Evolutionary conservation across 2,113 vertebrate genomes (phyloP).

Genomic region (Panthera tigris): DNA sequence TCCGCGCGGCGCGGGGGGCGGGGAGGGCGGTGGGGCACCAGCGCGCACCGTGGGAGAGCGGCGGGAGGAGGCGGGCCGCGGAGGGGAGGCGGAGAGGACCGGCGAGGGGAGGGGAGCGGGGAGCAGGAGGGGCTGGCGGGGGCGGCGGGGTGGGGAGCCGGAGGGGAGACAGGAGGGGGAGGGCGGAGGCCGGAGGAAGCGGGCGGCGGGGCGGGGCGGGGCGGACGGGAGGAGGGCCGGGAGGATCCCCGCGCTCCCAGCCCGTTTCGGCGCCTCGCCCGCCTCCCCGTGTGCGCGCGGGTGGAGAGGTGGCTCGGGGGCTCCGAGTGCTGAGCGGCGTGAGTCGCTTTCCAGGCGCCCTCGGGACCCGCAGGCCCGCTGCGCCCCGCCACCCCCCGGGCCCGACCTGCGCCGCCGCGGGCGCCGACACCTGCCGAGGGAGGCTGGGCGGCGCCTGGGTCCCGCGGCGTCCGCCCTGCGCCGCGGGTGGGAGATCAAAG

Average conservation of each 20-base stretch:
- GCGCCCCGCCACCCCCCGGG: background rate
- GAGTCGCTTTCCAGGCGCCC: background rate
- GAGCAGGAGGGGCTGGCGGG: background rate
- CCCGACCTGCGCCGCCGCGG: background rate
- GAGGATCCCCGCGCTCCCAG: background rate
- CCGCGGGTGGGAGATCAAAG: rapidly evolving
- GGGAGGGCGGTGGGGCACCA: background rate
- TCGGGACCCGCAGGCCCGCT: background rate
- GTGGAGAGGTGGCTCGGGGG: background rate
- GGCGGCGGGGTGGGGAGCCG: background rate
- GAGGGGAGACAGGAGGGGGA: background rate
- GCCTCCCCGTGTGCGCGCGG: rapidly evolving
- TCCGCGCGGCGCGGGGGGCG: slow-evolving; percentile 6
- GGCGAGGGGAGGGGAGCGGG: background rate
- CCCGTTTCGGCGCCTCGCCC: background rate
- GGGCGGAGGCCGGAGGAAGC: too few relatives aligned
- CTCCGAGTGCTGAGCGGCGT: background rate
- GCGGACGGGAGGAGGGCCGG: background rate
- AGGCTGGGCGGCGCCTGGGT: background rate
- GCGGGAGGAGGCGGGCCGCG: background rate
- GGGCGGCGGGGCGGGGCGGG: background rate
- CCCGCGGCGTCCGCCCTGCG: background rate
- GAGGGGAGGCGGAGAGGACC: background rate
- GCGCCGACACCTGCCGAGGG: background rate
- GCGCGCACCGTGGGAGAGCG: slow-evolving; percentile 36